These are phyloP conservation scores for Periparus ater DNA, from an alignment of 2,797 vertebrate species.

Conservation along the genomic window DNA sequence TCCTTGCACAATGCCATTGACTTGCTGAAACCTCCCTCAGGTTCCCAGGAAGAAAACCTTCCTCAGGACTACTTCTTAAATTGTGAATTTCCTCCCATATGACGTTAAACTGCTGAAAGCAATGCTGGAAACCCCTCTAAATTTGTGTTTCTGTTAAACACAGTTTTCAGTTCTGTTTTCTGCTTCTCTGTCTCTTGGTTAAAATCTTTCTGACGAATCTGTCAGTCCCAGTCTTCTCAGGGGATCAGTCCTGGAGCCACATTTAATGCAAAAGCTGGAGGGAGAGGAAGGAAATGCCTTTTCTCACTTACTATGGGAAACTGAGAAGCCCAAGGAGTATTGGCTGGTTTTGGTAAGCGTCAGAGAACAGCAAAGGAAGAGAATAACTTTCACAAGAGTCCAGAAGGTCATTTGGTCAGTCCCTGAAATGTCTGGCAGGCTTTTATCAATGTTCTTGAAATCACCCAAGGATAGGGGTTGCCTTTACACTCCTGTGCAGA, in stretches of 20 bases:
- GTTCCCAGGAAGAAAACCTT: not conserved
- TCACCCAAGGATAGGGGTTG: not conserved
- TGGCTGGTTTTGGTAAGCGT: not conserved
- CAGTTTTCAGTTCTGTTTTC: not conserved
- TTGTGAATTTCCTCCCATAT: not conserved
- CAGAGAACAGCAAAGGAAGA: not conserved
- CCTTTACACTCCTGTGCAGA: not conserved
- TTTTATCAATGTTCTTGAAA: not conserved
- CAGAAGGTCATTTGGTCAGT: not conserved
- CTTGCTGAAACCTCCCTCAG: not conserved
- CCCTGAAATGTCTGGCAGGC: not conserved
- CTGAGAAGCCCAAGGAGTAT: not conserved
- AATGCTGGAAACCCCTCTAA: not conserved
- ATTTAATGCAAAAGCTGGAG: not conserved
- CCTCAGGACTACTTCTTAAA: not conserved
- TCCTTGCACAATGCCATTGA: not conserved
- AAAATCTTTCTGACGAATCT: not conserved
- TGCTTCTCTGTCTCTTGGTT: not conserved
- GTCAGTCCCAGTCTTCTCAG: not conserved
- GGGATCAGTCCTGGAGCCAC: not conserved
- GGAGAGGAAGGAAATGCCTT: not conserved
- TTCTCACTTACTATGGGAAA: not conserved
- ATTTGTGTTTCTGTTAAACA: fast-evolving
- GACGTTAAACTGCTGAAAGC: not conserved
- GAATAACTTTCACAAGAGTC: not conserved